phyloP scores from a whole-genome alignment of 2,113 vertebrate species.

The Sinocyclocheilus grahami region DNA sequence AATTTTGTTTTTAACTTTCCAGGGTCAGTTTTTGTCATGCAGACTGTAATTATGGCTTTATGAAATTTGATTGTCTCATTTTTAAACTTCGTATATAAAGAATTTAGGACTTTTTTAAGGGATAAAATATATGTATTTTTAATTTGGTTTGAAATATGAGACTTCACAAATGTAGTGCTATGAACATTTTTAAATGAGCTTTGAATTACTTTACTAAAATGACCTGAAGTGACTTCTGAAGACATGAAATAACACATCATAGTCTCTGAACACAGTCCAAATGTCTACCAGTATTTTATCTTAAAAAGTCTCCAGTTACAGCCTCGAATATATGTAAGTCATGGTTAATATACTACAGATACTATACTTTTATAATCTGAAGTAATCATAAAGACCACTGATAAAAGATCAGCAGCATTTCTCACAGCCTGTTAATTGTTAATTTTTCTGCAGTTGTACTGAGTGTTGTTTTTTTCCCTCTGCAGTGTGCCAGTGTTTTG shows the following conservation, averaged over 20 bases:
- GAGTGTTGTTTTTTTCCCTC: constrained; percentile 52
- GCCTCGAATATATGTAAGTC: not conserved
- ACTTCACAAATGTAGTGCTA: not conserved
- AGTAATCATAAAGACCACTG: not conserved
- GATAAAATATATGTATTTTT: not conserved
- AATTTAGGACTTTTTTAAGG: not conserved
- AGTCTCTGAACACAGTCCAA: not conserved
- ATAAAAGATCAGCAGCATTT: not conserved
- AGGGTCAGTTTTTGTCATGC: not conserved
- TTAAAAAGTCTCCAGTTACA: not conserved
- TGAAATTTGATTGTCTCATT: not conserved
- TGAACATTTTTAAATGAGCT: not conserved
- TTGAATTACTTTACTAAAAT: not conserved
- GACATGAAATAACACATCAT: not conserved
- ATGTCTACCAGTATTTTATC: not conserved
- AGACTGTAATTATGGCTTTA: constrained; percentile 26
- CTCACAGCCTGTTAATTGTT: constrained; percentile 2
- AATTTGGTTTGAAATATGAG: not conserved
- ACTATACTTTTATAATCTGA: not conserved
- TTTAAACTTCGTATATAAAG: not conserved
- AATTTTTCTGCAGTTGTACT: constrained; percentile 13
- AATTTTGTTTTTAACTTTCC: constrained; percentile 22
- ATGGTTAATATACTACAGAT: not conserved
- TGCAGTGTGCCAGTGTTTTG: constrained; percentile 74
- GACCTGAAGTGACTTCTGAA: not conserved